These are phyloP conservation scores for Gavialis gangeticus DNA, from an alignment of 2,113 vertebrate species.

Conservation along the genomic window DNA sequence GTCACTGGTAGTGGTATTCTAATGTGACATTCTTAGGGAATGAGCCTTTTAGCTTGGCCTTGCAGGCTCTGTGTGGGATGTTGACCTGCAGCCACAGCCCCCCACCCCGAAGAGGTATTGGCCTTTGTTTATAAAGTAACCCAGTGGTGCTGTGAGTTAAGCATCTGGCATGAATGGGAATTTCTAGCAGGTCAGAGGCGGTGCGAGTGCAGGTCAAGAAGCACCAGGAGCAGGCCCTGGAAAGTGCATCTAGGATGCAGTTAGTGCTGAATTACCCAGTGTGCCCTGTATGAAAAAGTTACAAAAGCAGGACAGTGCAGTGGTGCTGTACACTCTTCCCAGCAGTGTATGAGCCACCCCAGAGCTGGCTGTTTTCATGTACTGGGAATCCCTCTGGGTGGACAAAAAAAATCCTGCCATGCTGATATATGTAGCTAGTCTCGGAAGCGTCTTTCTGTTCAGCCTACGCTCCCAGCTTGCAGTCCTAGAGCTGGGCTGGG, in stretches of 20 bases:
- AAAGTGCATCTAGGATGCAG: too few species aligned
- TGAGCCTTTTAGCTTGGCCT: too few species aligned
- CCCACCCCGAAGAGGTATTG: not conserved
- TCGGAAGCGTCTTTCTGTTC: not conserved
- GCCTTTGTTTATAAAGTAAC: not conserved
- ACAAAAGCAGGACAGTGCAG: too few species aligned
- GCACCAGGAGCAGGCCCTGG: not conserved
- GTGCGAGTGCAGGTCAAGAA: not conserved
- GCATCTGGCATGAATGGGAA: fast-evolving
- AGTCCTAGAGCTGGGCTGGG: not conserved
- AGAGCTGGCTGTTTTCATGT: not conserved
- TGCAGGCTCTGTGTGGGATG: not conserved
- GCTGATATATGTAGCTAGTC: too few species aligned
- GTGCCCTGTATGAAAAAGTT: too few species aligned
- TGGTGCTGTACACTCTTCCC: too few species aligned
- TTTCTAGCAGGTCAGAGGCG: not conserved
- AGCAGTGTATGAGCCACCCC: not conserved
- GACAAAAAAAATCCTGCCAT: not conserved
- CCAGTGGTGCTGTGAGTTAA: fast-evolving
- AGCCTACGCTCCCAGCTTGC: not conserved
- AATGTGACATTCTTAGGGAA: too few species aligned
- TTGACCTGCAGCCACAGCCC: not conserved
- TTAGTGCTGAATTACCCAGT: too few species aligned
- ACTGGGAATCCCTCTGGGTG: not conserved
- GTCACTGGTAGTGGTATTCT: too few species aligned